Evolutionary conservation across 2,113 vertebrate species (phyloP).

Genomic region (Hystrix brachyura): DNA sequence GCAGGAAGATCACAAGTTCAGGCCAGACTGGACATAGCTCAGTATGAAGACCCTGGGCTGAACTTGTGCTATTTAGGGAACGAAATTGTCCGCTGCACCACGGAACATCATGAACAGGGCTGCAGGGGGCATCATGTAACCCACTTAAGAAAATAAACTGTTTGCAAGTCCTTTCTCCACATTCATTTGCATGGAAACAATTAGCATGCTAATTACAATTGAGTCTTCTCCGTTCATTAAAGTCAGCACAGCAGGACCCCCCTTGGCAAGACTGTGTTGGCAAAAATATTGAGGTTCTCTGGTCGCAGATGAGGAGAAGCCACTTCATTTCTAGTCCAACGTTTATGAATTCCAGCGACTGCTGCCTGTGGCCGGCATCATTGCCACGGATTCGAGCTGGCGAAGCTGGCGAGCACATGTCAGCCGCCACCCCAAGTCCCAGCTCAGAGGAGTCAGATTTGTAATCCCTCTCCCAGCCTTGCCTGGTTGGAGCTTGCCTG

Average conservation of each 20-base stretch:
- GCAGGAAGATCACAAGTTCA: background rate
- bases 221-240: slow-evolving; percentile 78
- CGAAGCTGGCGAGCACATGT: rapidly evolving
- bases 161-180: slow-evolving; percentile 22
- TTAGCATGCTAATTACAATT: slow-evolving; percentile 80
- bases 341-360: background rate
- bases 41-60: background rate
- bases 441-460: background rate
- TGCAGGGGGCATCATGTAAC: slow-evolving; percentile 51
- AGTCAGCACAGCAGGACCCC: slow-evolving; percentile 73
- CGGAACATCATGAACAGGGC: background rate
- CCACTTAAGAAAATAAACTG: slow-evolving; percentile 83
- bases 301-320: background rate
- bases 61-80: background rate
- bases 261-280: slow-evolving; percentile 72
- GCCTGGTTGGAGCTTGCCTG: background rate
- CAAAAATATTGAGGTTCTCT: slow-evolving; percentile 47
- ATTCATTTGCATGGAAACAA: slow-evolving; percentile 71
- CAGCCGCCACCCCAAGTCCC: background rate
- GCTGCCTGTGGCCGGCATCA: background rate
- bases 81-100: background rate
- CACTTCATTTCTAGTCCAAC: background rate
- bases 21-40: background rate
- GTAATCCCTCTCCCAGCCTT: background rate
- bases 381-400: background rate